These are phyloP conservation scores for Drosophila sucinea DNA, from an alignment of 1,140 invertebrate species.

Conservation along the genomic window DNA sequence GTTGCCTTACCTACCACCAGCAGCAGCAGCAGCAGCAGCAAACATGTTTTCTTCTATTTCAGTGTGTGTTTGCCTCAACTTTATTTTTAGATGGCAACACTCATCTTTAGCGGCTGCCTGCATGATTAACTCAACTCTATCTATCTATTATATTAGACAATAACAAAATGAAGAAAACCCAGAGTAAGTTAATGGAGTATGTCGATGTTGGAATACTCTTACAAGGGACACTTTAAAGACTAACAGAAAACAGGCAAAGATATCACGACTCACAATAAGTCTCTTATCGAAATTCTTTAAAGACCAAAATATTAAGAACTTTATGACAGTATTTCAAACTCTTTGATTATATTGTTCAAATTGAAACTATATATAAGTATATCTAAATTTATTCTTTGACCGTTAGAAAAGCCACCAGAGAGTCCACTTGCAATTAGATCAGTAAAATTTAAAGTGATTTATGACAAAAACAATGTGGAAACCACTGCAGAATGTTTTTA, in stretches of 20 bases:
- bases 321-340: no score
- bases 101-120: conserved; percentile 38
- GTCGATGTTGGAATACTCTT: not conserved
- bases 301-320: no score
- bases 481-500: no score
- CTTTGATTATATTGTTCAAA: no score
- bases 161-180: not conserved
- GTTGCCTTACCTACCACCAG: conserved; percentile 2
- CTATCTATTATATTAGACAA: conserved; percentile 32
- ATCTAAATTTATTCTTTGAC: no score
- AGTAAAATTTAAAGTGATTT: no score
- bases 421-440: no score
- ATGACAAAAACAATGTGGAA: no score
- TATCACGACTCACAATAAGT: no score
- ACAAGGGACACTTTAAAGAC: not conserved
- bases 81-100: conserved; percentile 68
- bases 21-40: conserved; percentile 19
- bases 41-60: conserved; percentile 55
- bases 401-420: no score
- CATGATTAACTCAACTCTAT: conserved; percentile 61
- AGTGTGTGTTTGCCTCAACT: conserved; percentile 24
- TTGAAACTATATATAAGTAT: no score
- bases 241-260: not conserved
- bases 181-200: not conserved
- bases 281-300: no score